A percentile compares a stretch with the other conserved stretches of the same genome.
Evolutionary conservation across 2,797 vertebrate species (phyloP).

Genomic region (Paguma larvata): DNA sequence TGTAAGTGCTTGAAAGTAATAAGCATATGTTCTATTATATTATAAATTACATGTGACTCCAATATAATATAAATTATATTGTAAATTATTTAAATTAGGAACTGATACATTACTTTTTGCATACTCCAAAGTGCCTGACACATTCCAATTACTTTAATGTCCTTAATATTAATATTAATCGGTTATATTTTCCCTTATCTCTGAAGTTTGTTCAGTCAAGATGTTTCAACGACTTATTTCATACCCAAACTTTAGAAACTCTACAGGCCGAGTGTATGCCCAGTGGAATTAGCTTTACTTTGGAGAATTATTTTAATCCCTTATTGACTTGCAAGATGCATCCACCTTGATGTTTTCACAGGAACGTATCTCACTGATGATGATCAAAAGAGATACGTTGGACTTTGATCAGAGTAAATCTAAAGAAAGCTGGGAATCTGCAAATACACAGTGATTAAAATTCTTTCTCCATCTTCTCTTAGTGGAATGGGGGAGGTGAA

Average conservation of each 20-base stretch:
- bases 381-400: conserved; percentile 75
- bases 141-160: neutral
- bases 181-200: neutral
- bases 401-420: conserved; percentile 76
- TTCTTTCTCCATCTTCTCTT: conserved; percentile 50
- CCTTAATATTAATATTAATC: neutral
- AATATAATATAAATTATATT: neutral
- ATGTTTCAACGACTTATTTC: conserved; percentile 48
- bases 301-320: conserved; percentile 67
- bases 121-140: neutral
- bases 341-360: conserved; percentile 76
- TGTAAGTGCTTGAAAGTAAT: neutral
- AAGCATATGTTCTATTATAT: neutral
- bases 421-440: conserved; percentile 67
- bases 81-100: neutral
- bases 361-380: conserved; percentile 55
- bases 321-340: conserved; percentile 57
- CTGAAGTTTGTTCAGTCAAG: conserved; percentile 54
- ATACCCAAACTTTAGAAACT: conserved; percentile 48
- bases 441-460: conserved; percentile 61
- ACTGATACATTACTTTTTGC: neutral
- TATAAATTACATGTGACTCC: neutral
- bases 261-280: conserved; percentile 3
- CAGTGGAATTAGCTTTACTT: conserved; percentile 51
- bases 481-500: conserved; percentile 42